A percentile compares a stretch with the other conserved stretches of the same genome.
phyloP scores from a whole-genome alignment of 2,113 vertebrate genomes.

The Mus pahari region DNA sequence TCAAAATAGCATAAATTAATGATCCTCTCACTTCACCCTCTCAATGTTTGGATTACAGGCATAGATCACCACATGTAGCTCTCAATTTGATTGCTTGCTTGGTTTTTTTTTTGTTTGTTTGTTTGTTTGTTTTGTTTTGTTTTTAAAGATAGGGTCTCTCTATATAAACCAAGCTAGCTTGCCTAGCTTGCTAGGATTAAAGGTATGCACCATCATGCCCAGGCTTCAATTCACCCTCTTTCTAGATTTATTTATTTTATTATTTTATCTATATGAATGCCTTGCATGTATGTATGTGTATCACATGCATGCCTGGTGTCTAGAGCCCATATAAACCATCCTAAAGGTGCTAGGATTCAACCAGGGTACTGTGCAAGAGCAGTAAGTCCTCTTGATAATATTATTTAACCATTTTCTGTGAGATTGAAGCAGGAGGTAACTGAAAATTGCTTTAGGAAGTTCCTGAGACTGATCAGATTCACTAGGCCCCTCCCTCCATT shows the following conservation, averaged over 20 bases:
- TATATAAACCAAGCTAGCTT: too few species aligned
- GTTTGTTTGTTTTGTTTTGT: background rate
- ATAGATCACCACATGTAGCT: background rate
- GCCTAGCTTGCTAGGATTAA: background rate
- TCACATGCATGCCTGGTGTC: background rate
- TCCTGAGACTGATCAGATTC: background rate
- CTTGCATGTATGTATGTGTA: background rate
- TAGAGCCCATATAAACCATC: background rate
- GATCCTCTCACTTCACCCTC: background rate
- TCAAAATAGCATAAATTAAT: background rate
- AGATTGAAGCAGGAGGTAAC: background rate
- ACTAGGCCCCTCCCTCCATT: background rate
- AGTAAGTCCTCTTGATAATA: background rate
- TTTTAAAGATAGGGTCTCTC: background rate
- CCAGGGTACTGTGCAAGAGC: background rate
- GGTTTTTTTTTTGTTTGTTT: background rate
- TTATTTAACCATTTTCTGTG: too few species aligned
- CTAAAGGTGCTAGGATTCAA: background rate
- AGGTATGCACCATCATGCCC: background rate
- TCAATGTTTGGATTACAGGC: background rate
- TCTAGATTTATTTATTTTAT: background rate
- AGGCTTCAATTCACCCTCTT: background rate
- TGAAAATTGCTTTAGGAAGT: background rate
- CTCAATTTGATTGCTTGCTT: background rate
- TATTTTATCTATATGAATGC: background rate